Percentiles rank a stretch among this genome's conserved stretches.
phyloP scores from a whole-genome alignment of 2,797 vertebrate genomes.

The Cynopterus sphinx region DNA sequence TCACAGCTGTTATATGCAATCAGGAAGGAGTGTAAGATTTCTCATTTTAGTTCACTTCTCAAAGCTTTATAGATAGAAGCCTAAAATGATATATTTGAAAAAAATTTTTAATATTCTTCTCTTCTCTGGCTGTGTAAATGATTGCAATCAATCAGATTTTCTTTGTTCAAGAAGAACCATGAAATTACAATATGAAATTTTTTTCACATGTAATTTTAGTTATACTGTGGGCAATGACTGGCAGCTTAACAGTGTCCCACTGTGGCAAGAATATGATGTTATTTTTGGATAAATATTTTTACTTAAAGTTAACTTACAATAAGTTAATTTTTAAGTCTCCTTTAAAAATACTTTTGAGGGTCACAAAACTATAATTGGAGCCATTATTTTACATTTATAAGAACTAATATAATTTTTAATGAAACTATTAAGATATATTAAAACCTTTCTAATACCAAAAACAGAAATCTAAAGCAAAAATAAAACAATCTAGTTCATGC shows the following conservation, averaged over 20 bases:
- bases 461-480: not conserved
- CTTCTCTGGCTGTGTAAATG: constrained; percentile 53
- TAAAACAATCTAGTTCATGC: not conserved
- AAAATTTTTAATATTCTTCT: not conserved
- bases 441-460: not conserved
- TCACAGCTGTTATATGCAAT: constrained; percentile 70
- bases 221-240: not conserved
- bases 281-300: constrained; percentile 52
- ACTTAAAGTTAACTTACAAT: not conserved
- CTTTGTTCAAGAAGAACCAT: constrained; percentile 47
- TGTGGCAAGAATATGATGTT: not conserved
- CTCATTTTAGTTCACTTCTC: constrained; percentile 54
- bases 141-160: constrained; percentile 57
- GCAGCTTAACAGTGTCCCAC: not conserved
- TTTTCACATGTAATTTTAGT: constrained; percentile 52
- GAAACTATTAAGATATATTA: not conserved
- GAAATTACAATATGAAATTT: constrained; percentile 33
- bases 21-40: constrained; percentile 9
- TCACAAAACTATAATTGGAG: not conserved
- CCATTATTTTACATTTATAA: not conserved
- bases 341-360: not conserved
- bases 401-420: not conserved
- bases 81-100: constrained; percentile 67
- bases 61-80: constrained; percentile 51
- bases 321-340: not conserved